A percentile compares a stretch with the other conserved stretches of the same genome.
phyloP scores from a whole-genome alignment of 2,797 vertebrate genomes.

The Brachymystax lenok region DNA sequence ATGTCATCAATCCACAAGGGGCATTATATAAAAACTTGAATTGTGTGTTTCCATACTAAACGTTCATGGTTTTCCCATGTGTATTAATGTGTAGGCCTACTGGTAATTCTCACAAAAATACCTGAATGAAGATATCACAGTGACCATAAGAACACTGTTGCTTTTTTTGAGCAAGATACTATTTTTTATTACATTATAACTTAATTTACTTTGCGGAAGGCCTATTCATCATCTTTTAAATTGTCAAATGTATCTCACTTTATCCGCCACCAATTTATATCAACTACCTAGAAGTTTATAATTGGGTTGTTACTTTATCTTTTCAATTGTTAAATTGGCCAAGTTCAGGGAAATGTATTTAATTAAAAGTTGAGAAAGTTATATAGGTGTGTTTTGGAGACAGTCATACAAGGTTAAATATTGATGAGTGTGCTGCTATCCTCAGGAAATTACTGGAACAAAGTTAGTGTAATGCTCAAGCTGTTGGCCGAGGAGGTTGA shows the following conservation, averaged over 20 bases:
- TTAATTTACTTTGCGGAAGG: conserved; percentile 54
- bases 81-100: no score
- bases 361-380: not conserved
- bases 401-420: no score
- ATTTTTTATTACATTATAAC: conserved; percentile 14
- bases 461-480: not conserved
- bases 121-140: not conserved
- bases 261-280: conserved; percentile 62
- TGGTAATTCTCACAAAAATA: not conserved
- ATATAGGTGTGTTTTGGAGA: no score
- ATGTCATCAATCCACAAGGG: no score
- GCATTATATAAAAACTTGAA: no score
- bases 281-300: no score
- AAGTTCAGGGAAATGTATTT: not conserved
- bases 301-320: not conserved
- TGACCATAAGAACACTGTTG: not conserved
- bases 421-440: not conserved
- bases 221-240: conserved; percentile 53
- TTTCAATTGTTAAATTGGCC: not conserved
- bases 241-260: conserved; percentile 62
- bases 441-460: not conserved
- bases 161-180: no score
- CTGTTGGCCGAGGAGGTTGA: no score
- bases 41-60: no score
- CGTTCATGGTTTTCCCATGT: no score